Evolutionary conservation across 2,113 vertebrate genomes (phyloP).

Genomic region (Rhagologus leucostigma): DNA sequence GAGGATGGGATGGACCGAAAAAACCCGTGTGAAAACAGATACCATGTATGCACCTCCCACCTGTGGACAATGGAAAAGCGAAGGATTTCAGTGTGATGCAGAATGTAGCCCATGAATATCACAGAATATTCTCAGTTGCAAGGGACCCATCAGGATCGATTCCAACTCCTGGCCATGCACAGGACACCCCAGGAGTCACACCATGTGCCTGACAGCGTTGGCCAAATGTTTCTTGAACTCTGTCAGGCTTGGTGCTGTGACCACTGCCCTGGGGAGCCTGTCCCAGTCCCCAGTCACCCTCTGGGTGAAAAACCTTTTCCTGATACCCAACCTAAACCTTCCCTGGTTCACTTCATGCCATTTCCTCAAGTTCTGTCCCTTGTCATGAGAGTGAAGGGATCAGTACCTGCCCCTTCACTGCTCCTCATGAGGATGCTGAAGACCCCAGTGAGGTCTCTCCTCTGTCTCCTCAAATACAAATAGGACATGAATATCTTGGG

Average conservation of each 20-base stretch:
- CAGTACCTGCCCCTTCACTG: neutral
- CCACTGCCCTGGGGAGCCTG: too few species aligned
- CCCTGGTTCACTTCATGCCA: neutral
- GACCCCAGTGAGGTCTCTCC: neutral
- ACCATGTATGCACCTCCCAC: neutral
- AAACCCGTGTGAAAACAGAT: accelerated
- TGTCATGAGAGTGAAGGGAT: neutral
- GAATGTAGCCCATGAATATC: neutral
- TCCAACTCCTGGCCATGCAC: neutral
- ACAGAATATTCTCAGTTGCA: neutral
- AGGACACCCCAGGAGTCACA: neutral
- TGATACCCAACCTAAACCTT: neutral
- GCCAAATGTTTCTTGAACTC: neutral
- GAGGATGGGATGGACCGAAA: neutral
- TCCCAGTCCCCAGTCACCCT: neutral
- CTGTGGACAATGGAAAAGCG: neutral
- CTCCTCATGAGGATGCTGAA: neutral
- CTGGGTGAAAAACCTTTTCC: neutral
- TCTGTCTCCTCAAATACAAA: neutral
- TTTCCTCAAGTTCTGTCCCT: neutral
- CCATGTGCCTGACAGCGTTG: neutral
- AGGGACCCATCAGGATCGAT: neutral
- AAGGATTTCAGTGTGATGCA: neutral
- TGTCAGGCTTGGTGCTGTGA: neutral
- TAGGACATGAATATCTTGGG: neutral